Conservation (phyloP, 2,113 vertebrate species). For the Danio rerio region GRCz12tu NC_133193.1:39960001-39960500, state of each 20-base stretch:
- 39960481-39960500: constrained; percentile 52
- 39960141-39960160: not conserved
- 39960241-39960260: not conserved
- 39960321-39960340: constrained; percentile 25
- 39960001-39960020: not conserved
- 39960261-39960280: constrained; percentile 4
- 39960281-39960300: not conserved
- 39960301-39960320: constrained; percentile 35
- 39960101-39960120: not conserved
- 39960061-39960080: not conserved
- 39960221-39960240: not conserved
- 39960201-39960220: not conserved
- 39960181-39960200: not conserved
- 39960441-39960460: not conserved
- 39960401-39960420: too few relatives aligned
- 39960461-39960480: constrained; percentile 28
- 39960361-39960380: constrained; percentile 23
- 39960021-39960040: not conserved
- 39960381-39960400: constrained; percentile 13
- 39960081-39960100: not conserved
- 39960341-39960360: constrained; percentile 2
- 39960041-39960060: not conserved
- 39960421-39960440: not conserved
- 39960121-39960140: not conserved
- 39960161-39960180: constrained; percentile 1